Evolutionary conservation across 2,113 vertebrate genomes (phyloP).

Genomic region (Lutjanus erythropterus): DNA sequence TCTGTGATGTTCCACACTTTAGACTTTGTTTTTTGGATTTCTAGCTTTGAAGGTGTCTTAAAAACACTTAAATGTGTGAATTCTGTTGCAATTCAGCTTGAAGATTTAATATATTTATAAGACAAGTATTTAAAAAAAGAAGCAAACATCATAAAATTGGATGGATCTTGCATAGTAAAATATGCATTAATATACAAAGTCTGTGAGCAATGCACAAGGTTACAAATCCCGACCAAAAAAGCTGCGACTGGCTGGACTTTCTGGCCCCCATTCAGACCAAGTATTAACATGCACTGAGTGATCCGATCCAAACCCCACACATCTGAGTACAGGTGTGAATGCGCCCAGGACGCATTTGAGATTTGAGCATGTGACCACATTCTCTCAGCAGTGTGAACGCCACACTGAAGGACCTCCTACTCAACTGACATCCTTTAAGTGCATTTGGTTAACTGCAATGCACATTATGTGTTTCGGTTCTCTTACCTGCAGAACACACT

Average conservation of each 20-base stretch:
- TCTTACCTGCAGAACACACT: too few species aligned
- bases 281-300: too few species aligned
- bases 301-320: too few species aligned
- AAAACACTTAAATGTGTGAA: conserved; percentile 25
- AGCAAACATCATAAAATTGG: conserved; percentile 32
- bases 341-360: too few species aligned
- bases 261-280: too few species aligned
- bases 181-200: conserved; percentile 58
- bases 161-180: conserved; percentile 65
- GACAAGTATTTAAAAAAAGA: conserved; percentile 16
- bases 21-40: conserved; percentile 31
- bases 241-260: not conserved
- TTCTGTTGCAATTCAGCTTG: conserved; percentile 20
- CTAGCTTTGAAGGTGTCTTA: conserved; percentile 47
- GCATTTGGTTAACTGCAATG: too few species aligned
- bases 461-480: too few species aligned
- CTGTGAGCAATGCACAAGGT: not conserved
- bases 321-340: too few species aligned
- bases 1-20: conserved; percentile 1
- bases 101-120: conserved; percentile 18
- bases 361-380: too few species aligned
- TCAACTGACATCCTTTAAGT: too few species aligned
- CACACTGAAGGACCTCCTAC: too few species aligned
- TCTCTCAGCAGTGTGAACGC: too few species aligned
- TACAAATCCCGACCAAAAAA: not conserved